phyloP scores from a whole-genome alignment of 2,797 vertebrate species.

The Manis javanica region DNA sequence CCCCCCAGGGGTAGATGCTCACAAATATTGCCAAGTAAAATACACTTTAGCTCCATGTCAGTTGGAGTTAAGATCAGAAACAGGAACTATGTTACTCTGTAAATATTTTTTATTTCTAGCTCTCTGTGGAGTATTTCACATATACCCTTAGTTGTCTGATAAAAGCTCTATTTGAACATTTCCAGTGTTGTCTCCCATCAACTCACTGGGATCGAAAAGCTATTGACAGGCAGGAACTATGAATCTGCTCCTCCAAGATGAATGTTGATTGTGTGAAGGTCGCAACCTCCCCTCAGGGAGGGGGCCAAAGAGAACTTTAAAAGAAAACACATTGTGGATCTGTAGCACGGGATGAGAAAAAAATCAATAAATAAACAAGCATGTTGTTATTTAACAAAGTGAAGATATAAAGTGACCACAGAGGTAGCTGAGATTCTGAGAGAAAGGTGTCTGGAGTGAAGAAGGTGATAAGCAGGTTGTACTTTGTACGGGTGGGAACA shows the following conservation, averaged over 20 bases:
- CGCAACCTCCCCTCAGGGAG: background rate
- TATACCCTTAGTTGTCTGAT: background rate
- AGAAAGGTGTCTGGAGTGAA: background rate
- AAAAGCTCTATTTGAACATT: background rate
- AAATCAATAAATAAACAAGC: fast-evolving
- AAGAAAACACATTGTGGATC: background rate
- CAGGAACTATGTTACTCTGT: background rate
- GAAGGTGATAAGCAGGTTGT: fast-evolving
- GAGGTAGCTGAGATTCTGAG: background rate
- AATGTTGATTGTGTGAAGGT: fast-evolving
- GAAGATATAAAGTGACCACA: background rate
- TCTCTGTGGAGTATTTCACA: background rate
- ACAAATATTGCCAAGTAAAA: background rate
- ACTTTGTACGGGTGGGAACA: fast-evolving
- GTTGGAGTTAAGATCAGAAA: background rate
- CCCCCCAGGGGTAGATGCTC: background rate
- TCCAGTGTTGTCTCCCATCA: background rate
- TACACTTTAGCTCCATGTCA: background rate
- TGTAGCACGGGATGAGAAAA: background rate
- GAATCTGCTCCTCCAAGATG: fast-evolving
- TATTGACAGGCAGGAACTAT: fast-evolving
- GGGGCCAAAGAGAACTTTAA: background rate
- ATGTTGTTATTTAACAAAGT: background rate
- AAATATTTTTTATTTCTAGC: background rate
- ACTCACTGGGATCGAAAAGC: fast-evolving